Evolutionary conservation across 1,140 invertebrate species (phyloP).

Genomic region (Heliconius himera): DNA sequence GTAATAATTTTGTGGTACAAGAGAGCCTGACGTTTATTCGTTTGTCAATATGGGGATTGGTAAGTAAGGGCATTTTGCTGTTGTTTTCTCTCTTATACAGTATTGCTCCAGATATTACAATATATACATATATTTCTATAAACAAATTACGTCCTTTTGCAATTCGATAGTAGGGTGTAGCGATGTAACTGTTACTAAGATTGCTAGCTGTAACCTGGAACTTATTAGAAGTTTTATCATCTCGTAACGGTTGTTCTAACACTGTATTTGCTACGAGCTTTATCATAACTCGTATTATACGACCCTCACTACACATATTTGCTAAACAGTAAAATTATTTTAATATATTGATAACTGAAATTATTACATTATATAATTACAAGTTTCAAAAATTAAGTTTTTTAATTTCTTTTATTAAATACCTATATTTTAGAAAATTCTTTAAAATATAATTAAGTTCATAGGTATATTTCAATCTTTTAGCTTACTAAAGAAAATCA

Average conservation of each 20-base stretch:
- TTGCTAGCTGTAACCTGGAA: conserved; percentile 52
- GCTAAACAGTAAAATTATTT: background rate
- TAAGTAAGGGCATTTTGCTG: background rate
- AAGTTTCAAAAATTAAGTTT: background rate
- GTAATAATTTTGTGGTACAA: conserved; percentile 5
- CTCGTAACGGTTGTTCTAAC: conserved; percentile 58
- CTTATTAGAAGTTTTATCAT: conserved; percentile 60
- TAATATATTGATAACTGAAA: too few relatives aligned
- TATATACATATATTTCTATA: background rate
- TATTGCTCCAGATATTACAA: background rate
- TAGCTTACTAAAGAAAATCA: too few relatives aligned
- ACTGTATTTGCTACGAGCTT: conserved; percentile 45
- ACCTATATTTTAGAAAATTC: too few relatives aligned
- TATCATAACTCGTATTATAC: conserved; percentile 28
- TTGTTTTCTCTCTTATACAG: background rate
- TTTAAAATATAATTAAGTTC: too few relatives aligned
- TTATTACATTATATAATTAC: background rate
- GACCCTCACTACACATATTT: background rate
- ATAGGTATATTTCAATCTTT: too few relatives aligned
- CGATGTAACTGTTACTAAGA: conserved; percentile 60
- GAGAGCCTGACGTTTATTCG: background rate
- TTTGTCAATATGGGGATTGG: background rate
- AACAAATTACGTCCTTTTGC: conserved; percentile 37
- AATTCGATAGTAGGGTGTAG: conserved; percentile 42
- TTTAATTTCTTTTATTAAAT: background rate